These are phyloP conservation scores for Podocnemis expansa DNA, from an alignment of 2,113 vertebrate species.

Conservation along the genomic window DNA sequence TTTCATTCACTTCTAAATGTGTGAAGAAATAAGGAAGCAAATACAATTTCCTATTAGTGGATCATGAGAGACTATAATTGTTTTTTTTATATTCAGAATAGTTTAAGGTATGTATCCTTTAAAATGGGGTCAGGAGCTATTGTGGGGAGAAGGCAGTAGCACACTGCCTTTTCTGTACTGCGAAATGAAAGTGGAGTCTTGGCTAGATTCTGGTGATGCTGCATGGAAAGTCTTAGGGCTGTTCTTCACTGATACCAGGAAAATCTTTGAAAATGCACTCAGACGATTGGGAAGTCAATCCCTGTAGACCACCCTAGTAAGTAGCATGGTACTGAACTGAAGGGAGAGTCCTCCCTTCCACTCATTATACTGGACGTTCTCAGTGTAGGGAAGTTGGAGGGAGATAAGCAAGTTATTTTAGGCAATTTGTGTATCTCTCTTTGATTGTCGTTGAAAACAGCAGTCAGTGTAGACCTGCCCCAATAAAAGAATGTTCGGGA, in stretches of 20 bases:
- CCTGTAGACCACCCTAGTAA: too few relatives aligned
- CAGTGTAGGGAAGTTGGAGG: too few relatives aligned
- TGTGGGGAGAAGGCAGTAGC: background rate
- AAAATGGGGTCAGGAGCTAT: background rate
- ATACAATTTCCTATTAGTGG: fast-evolving
- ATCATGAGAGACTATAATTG: background rate
- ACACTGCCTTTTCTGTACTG: background rate
- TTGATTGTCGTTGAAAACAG: too few relatives aligned
- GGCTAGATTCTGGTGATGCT: background rate
- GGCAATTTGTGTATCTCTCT: too few relatives aligned
- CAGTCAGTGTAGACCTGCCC: background rate
- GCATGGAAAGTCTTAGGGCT: background rate
- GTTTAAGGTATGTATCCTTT: background rate
- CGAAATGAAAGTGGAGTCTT: background rate
- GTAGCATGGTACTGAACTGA: too few relatives aligned
- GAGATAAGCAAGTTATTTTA: too few relatives aligned
- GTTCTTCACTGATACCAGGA: too few relatives aligned
- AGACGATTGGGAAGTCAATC: too few relatives aligned
- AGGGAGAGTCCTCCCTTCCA: too few relatives aligned
- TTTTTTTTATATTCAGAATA: background rate
- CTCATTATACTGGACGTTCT: too few relatives aligned
- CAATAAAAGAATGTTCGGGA: background rate
- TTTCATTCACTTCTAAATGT: background rate
- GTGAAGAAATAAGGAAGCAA: background rate
- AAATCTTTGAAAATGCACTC: too few relatives aligned